Evolutionary conservation across 2,888 invertebrate species (phyloP), one percentile per base, ranked within the genome.

Genomic region (Unio pictorum): DNA sequence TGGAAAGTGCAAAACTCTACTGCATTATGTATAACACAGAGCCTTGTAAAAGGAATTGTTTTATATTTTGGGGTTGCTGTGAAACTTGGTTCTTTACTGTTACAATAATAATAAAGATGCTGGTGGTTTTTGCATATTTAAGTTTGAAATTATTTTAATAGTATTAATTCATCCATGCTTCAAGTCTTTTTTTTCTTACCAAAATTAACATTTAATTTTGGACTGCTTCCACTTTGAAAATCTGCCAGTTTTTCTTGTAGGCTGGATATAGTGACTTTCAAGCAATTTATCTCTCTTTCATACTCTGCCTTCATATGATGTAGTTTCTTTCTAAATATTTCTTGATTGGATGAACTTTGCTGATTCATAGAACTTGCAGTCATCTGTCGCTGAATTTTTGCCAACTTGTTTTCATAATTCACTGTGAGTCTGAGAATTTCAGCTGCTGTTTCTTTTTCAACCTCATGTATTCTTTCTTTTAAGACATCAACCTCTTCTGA

Each of bases 241-340:
- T 34, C 34, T 7, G 63, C n/a, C 17, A 64, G 55, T 66, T 61
- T 68, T 28, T 68, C 68, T 54, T 73, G 67, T 26, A 73, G 55
- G n/a, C 68, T 61, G 54, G 59, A 55, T 57, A 73, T 57, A 55
- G 62, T 64, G n/a, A 62, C 67, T 61, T 77, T 72, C 20, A 80
- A 64, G 20, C 54, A n/a, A 28, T 61, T 71, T 18, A 70, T 72
- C 58, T 78, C 78, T 26, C 55, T 63, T 20, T 80, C 81, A 72
- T 81, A 74, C 68, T 80, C 79, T 30, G 62, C 71, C 64, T 79
- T 80, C 61, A 80, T 65, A 66, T 80, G 75, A 55, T 76, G 78
- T 61, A 81, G 69, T 64, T 80, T 81, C 68, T 76, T 72, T 68
- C 81, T 65, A 63, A 74, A 77, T 28, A 81, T 78, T 61, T 81